A percentile compares a stretch with the other conserved stretches of the same genome.
Conservation (phyloP, 2,888 invertebrate genomes). For the Ophonus ardosiacus region DNA sequence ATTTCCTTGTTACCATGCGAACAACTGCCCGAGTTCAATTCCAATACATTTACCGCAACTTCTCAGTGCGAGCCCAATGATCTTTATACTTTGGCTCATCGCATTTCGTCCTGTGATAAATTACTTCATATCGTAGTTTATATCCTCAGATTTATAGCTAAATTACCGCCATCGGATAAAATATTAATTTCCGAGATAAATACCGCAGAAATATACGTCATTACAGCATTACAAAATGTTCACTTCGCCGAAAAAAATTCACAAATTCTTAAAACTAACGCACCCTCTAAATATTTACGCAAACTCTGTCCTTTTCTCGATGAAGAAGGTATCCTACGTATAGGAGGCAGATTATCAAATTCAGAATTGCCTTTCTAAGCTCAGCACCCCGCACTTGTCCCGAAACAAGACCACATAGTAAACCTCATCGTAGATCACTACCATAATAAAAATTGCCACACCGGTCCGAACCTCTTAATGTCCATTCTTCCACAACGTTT, state of each 20-base stretch:
- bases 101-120: not conserved
- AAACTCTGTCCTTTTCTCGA: slow-evolving; percentile 1
- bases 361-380: not conserved
- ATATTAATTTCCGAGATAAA: not conserved
- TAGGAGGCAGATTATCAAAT: slow-evolving; percentile 1
- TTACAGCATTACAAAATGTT: too few species aligned
- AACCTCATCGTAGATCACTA: not conserved
- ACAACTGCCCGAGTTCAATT: too few species aligned
- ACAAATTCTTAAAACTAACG: not conserved
- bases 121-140: not conserved
- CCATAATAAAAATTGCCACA: not conserved
- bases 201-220: not conserved
- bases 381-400: not conserved
- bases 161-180: not conserved
- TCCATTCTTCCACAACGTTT: not conserved
- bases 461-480: not conserved
- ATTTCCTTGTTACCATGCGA: not conserved
- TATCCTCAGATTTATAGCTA: not conserved
- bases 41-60: not conserved
- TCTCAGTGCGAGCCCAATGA: not conserved
- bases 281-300: not conserved
- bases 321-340: not conserved
- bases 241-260: too few species aligned
- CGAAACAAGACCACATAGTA: not conserved
- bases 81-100: not conserved